Evolutionary conservation across 1,140 invertebrate species (phyloP).

Genomic region (Cecropterus lyciades): DNA sequence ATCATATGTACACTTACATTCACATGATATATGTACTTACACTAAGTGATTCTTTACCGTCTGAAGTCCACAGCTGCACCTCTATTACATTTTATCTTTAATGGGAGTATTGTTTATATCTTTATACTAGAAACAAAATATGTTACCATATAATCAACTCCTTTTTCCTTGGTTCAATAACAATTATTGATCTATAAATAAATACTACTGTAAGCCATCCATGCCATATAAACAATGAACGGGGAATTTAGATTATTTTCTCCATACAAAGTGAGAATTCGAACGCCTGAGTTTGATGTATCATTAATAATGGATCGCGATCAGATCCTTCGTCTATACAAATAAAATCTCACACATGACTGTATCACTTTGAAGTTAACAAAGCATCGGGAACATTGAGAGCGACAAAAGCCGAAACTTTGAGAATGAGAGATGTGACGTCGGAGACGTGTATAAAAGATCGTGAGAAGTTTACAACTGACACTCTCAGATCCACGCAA

Average conservation of each 20-base stretch:
- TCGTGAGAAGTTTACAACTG: slow-evolving; percentile 53
- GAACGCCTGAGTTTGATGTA: slow-evolving; percentile 37
- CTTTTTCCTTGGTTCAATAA: too few species aligned
- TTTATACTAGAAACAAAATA: too few species aligned
- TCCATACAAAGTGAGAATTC: background rate
- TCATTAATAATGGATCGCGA: slow-evolving; percentile 46
- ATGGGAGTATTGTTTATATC: too few species aligned
- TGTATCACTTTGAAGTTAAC: slow-evolving; percentile 49
- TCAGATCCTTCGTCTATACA: slow-evolving; percentile 40
- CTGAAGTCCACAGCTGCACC: too few species aligned
- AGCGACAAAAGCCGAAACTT: slow-evolving; percentile 42
- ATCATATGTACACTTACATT: too few species aligned
- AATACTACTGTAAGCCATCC: background rate
- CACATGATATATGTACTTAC: too few species aligned
- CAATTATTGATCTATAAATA: too few species aligned
- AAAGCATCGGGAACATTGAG: slow-evolving; percentile 46
- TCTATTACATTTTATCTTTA: too few species aligned
- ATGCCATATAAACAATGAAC: background rate
- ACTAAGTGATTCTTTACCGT: too few species aligned
- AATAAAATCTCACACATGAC: slow-evolving; percentile 40
- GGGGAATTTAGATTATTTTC: slow-evolving; percentile 1
- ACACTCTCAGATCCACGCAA: slow-evolving; percentile 53
- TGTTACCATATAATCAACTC: too few species aligned
- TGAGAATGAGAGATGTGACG: slow-evolving; percentile 45
- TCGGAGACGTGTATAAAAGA: slow-evolving; percentile 44